Base-by-base conservation (phyloP, 2,797 vertebrate genomes). In the Uromys caudimaculatus region DNA sequence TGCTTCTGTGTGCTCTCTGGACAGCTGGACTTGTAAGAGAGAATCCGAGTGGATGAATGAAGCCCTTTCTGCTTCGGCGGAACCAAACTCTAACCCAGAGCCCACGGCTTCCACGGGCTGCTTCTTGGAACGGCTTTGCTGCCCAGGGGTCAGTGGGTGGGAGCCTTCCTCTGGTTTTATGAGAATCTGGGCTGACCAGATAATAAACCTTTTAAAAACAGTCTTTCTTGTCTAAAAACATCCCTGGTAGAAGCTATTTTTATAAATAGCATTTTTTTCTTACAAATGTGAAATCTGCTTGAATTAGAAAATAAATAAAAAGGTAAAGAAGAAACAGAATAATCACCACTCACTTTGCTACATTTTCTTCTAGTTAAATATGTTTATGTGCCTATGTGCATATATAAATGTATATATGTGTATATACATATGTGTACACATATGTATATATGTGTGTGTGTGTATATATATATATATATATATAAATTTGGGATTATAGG, bases 341-440 rank as follows among this genome's bases (percentile, higher is more conserved):
- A 69, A 93, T 90, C 73, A 27, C 32, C 71, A 9, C 73, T 88
- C 47, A 38, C 38, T 71, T 90, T 12, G 7, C 27, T 58, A 8
- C 29, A 24, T 78, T 96, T 91, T 87, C 52, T 94, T 79, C 16
- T 79, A 69, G 5, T 92, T 95, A 95, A 58, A 92, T 83, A 73
- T 64, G 5, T 60, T 12, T 50, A 58, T n/a, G 19, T 77, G 9
- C 47, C 41, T 58, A 1, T 64, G 12, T 82, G 21, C 52, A 79
- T 47, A 78, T 44, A 44, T 44, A 44, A 3, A 44, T 44, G 6
- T 44, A 44, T 44, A 44, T 44, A 44, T 6, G 6, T 44, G 6
- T 6, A 44, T 44, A 44, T 44, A 44, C 6, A 44, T 44, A 44
- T 44, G 6, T 44, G 6, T 44, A 44, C 44, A 44, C 6, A 44